Conservation (phyloP, 2,888 invertebrate species). For the Scaptomyza parva region DNA sequence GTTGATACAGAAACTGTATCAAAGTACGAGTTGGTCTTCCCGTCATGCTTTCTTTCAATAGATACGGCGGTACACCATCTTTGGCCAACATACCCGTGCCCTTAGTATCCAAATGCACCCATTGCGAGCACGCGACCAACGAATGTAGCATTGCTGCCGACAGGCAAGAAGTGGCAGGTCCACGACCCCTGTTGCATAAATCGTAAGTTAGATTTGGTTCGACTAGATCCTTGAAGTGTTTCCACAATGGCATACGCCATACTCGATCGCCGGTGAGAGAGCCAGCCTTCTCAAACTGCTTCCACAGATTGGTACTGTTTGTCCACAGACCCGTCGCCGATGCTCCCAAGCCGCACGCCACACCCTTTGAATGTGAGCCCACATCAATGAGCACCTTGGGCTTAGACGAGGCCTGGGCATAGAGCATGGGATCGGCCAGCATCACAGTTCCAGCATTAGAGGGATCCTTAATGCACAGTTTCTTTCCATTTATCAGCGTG, state of each 20-base stretch:
- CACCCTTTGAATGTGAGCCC: conserved; percentile 86
- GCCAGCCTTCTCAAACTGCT: conserved; percentile 86
- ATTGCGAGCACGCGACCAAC: conserved; percentile 87
- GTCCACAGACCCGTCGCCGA: conserved; percentile 87
- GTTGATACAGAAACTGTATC: conserved; percentile 85
- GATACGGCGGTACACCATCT: conserved; percentile 87
- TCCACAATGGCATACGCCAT: conserved; percentile 88
- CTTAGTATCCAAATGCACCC: conserved; percentile 90
- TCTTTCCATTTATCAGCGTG: conserved; percentile 86
- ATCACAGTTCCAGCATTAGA: conserved; percentile 91
- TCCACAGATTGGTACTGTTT: conserved; percentile 86
- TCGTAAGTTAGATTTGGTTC: conserved; percentile 85
- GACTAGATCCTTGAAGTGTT: conserved; percentile 76
- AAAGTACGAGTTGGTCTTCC: conserved; percentile 88
- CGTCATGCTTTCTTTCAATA: conserved; percentile 86
- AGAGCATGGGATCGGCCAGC: conserved; percentile 92
- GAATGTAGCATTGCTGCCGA: conserved; percentile 89
- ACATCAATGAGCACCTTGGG: conserved; percentile 86
- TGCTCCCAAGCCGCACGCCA: conserved; percentile 86
- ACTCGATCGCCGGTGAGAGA: conserved; percentile 87
- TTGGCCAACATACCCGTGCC: conserved; percentile 88
- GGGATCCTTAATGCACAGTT: conserved; percentile 84
- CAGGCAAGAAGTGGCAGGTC: conserved; percentile 87
- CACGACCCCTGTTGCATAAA: conserved; percentile 86
- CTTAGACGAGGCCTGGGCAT: conserved; percentile 88